Conservation (phyloP, 2,113 vertebrate genomes). For the Calidris pugnax region DNA sequence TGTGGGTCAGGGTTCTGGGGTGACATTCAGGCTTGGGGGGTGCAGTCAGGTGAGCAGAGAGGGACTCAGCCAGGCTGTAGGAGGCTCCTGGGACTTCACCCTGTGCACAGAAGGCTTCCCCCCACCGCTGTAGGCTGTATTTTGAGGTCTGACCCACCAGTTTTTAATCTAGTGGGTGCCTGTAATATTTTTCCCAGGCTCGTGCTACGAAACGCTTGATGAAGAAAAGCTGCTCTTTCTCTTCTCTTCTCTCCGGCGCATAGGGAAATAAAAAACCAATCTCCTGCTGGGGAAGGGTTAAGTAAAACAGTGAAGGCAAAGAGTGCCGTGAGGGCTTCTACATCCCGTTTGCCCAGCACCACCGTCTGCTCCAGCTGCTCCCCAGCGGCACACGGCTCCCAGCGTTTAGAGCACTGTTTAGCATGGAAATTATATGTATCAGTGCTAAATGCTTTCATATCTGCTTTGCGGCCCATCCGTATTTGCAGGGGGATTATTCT, state of each 20-base stretch:
- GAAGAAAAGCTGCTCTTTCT: not conserved
- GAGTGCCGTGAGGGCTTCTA: not conserved
- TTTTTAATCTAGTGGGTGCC: not conserved
- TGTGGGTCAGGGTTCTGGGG: accelerated
- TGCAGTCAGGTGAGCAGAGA: not conserved
- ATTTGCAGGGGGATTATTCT: not conserved
- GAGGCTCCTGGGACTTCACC: not conserved
- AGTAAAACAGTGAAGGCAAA: not conserved
- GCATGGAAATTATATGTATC: not conserved
- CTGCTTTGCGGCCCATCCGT: accelerated
- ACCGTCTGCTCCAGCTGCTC: not conserved
- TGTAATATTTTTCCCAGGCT: not conserved
- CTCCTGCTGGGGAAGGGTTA: not conserved
- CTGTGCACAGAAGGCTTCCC: not conserved
- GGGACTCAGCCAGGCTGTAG: not conserved
- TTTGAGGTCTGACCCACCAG: not conserved
- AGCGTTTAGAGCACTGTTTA: not conserved
- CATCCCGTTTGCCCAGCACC: not conserved
- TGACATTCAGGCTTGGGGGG: accelerated
- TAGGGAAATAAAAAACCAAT: not conserved
- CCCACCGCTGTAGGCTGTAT: not conserved
- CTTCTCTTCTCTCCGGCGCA: not conserved
- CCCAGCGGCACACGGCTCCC: not conserved
- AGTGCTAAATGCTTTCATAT: not conserved
- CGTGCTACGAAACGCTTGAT: not conserved